phyloP scores from a whole-genome alignment of 2,113 vertebrate species.

The Melospiza melodia region DNA sequence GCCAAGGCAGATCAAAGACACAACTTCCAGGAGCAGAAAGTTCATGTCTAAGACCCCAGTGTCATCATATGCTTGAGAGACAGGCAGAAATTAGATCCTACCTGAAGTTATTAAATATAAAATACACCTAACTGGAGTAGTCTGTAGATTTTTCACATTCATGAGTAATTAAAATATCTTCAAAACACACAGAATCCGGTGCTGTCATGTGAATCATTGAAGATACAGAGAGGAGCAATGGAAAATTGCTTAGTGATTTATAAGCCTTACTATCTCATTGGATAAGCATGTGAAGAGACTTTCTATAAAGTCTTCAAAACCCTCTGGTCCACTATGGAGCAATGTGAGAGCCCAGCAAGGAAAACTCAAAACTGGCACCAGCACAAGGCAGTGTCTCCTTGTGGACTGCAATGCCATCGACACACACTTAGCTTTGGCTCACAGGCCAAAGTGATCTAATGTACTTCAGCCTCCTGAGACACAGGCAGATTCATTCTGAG shows the following conservation, averaged over 20 bases:
- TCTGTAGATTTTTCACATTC: neutral
- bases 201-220: neutral
- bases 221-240: neutral
- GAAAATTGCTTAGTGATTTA: neutral
- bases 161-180: neutral
- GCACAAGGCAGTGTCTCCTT: rapidly evolving
- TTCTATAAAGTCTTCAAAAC: neutral
- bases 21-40: neutral
- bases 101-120: neutral
- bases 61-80: neutral
- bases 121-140: neutral
- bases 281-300: neutral
- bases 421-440: neutral
- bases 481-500: neutral
- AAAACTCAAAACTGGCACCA: neutral
- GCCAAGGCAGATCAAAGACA: neutral
- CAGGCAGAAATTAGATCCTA: neutral
- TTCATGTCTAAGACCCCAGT: neutral
- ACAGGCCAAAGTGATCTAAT: neutral
- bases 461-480: neutral
- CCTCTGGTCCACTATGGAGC: neutral
- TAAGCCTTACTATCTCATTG: neutral
- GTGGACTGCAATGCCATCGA: neutral
- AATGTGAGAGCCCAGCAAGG: neutral
- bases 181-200: neutral